These are phyloP conservation scores for Caenorhabditis briggsae DNA, from an alignment of 1,140 invertebrate genomes.

Conservation along the genomic window DNA sequence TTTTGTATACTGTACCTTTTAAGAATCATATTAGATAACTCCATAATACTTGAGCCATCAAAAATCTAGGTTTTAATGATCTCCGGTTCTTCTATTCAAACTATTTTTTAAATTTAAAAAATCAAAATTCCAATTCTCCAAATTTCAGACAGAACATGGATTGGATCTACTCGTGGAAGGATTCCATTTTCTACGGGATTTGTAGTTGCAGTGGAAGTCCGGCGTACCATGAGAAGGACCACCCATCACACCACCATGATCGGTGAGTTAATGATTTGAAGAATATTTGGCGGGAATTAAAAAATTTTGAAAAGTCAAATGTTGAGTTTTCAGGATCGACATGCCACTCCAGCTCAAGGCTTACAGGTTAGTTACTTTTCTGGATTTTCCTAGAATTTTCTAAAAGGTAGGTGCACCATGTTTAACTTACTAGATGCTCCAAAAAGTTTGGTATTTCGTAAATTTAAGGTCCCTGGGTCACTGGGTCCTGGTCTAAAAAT, in stretches of 20 bases:
- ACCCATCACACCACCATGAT: conserved; percentile 21
- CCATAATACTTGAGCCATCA: too few species aligned
- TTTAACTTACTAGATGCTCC: background rate
- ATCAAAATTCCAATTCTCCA: too few species aligned
- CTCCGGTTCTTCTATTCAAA: too few species aligned
- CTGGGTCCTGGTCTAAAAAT: too few species aligned
- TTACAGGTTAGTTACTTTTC: conserved; percentile 66
- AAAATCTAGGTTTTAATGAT: too few species aligned
- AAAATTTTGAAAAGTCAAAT: background rate
- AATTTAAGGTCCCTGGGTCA: too few species aligned
- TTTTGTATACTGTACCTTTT: too few species aligned
- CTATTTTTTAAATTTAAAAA: too few species aligned
- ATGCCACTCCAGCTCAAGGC: conserved; percentile 69
- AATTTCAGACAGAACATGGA: conserved; percentile 64
- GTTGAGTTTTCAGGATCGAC: conserved; percentile 65
- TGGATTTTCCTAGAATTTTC: background rate
- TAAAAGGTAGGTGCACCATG: background rate
- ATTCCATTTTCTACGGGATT: conserved; percentile 70
- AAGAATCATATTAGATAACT: too few species aligned
- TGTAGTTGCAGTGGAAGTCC: conserved; percentile 66
- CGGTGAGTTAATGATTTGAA: background rate
- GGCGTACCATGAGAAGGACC: conserved; percentile 43
- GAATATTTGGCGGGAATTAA: background rate
- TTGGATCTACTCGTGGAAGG: conserved; percentile 73
- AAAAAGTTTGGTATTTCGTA: too few species aligned